These are phyloP conservation scores for Notospermus geniculatus DNA, from an alignment of 1,140 invertebrate species.

Conservation along the genomic window DNA sequence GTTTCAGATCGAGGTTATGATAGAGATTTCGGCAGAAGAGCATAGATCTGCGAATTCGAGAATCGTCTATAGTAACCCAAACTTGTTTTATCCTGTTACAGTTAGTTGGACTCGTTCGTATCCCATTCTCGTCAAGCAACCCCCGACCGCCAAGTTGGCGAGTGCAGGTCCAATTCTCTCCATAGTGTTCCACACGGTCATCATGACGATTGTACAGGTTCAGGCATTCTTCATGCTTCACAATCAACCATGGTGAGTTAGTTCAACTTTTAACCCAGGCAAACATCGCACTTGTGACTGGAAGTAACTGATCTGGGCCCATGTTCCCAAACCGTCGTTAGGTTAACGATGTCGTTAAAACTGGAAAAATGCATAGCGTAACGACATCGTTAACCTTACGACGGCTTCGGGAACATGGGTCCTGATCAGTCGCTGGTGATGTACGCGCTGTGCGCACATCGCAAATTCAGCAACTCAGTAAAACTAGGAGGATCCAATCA, in stretches of 20 bases:
- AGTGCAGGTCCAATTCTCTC: constrained; percentile 57
- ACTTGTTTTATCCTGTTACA: constrained; percentile 23
- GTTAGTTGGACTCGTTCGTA: constrained; percentile 63
- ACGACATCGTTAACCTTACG: too few relatives aligned
- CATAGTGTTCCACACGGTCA: constrained; percentile 63
- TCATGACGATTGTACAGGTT: not conserved
- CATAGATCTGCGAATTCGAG: not conserved
- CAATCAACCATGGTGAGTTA: constrained; percentile 67
- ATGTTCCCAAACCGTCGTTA: too few relatives aligned
- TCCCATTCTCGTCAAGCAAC: constrained; percentile 65
- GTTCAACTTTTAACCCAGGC: not conserved
- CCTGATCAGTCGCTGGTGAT: too few relatives aligned
- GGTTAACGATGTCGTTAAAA: too few relatives aligned
- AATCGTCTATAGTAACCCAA: not conserved
- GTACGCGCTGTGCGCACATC: too few relatives aligned
- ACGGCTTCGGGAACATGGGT: too few relatives aligned
- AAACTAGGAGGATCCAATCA: too few relatives aligned
- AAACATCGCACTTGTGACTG: not conserved
- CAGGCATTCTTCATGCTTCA: constrained; percentile 65
- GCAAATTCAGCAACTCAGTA: too few relatives aligned
- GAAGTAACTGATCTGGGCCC: too few relatives aligned
- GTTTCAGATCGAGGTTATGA: not conserved
- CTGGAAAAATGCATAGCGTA: too few relatives aligned
- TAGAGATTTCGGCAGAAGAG: not conserved
- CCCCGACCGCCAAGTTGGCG: constrained; percentile 66